A percentile compares a stretch with the other conserved stretches of the same genome.
Conservation (phyloP, 2,113 vertebrate genomes). For the Takifugu flavidus region DNA sequence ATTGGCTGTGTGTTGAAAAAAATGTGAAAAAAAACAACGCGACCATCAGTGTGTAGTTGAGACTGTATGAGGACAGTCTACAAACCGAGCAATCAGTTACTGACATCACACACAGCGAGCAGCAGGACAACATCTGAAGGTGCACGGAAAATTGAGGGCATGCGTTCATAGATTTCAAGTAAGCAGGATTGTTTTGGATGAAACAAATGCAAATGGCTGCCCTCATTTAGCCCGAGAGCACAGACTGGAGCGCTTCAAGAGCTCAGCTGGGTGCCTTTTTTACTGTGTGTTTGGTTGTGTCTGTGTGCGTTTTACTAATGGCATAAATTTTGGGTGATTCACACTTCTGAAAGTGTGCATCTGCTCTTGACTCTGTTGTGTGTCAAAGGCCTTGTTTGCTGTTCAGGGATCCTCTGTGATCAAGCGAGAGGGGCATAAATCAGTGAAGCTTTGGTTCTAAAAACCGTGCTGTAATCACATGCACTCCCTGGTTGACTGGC, state of each 20-base stretch:
- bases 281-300: neutral
- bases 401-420: constrained; percentile 53
- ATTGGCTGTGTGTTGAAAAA: too few species aligned
- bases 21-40: too few species aligned
- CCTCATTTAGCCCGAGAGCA: constrained; percentile 57
- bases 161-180: constrained; percentile 38
- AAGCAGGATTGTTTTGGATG: constrained; percentile 36
- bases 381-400: constrained; percentile 41
- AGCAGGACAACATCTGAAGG: neutral
- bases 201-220: constrained; percentile 64
- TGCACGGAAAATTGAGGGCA: constrained; percentile 39
- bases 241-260: constrained; percentile 34
- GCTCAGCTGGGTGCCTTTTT: constrained; percentile 29
- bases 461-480: constrained; percentile 33
- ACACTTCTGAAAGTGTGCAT: too few species aligned
- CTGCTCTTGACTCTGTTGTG: neutral
- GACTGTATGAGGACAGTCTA: neutral
- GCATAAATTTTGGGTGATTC: too few species aligned
- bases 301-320: constrained; percentile 1
- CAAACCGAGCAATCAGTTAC: too few species aligned
- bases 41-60: neutral
- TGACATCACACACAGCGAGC: constrained; percentile 5
- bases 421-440: constrained; percentile 31
- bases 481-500: constrained; percentile 16
- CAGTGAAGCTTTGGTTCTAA: constrained; percentile 32